Conservation (phyloP, 2,888 invertebrate species). For the Mimas tiliae region DNA sequence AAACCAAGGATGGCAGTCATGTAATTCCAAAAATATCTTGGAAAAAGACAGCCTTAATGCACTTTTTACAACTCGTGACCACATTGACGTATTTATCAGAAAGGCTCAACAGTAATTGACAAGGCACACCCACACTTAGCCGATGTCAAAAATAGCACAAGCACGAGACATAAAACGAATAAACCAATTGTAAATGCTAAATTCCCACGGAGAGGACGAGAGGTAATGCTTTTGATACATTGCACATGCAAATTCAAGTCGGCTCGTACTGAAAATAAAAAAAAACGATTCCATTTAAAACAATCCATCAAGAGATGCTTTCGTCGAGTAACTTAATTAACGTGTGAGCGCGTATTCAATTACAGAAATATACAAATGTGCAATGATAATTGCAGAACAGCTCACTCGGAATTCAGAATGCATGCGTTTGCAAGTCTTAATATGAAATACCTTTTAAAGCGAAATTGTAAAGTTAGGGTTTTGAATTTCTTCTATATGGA, state of each 20-base stretch:
- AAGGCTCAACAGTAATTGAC: slow-evolving; percentile 34
- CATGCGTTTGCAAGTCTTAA: slow-evolving; percentile 6
- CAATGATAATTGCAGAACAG: slow-evolving; percentile 53
- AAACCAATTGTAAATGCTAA: slow-evolving; percentile 59
- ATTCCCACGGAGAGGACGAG: slow-evolving; percentile 67
- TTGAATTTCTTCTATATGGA: background rate
- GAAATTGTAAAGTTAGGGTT: background rate
- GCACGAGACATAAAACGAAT: slow-evolving; percentile 68
- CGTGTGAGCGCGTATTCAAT: slow-evolving; percentile 60
- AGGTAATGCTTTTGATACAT: slow-evolving; percentile 70
- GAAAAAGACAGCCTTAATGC: background rate
- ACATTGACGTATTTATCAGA: slow-evolving; percentile 34
- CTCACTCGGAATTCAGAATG: slow-evolving; percentile 13
- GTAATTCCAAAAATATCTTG: background rate
- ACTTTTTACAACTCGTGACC: slow-evolving; percentile 28
- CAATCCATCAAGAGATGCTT: slow-evolving; percentile 73
- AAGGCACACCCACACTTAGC: slow-evolving; percentile 36
- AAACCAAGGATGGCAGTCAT: background rate
- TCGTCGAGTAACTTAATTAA: slow-evolving; percentile 75
- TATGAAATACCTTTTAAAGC: slow-evolving; percentile 4
- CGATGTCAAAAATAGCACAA: slow-evolving; percentile 42
- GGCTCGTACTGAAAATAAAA: slow-evolving; percentile 45
- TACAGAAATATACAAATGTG: slow-evolving; percentile 74
- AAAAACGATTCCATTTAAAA: slow-evolving; percentile 68
- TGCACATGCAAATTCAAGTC: slow-evolving; percentile 75